Conservation (phyloP, 2,888 invertebrate genomes). For the Apamea anceps region DNA sequence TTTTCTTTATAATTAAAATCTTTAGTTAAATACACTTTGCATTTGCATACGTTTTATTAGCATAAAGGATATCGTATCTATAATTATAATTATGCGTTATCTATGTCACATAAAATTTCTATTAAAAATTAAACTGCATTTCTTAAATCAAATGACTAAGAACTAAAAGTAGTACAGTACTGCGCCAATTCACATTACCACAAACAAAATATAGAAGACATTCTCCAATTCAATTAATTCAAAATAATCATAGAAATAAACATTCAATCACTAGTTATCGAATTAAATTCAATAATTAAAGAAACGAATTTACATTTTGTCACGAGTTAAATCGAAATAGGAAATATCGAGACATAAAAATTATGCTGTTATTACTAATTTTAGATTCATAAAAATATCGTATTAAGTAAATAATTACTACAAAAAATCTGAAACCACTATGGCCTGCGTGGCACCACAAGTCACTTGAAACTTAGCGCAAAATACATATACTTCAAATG, state of each 20-base stretch:
- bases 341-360: conserved; percentile 34
- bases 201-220: conserved; percentile 58
- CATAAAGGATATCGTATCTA: conserved; percentile 13
- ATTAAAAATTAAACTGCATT: conserved; percentile 41
- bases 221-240: conserved; percentile 56
- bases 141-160: conserved; percentile 42
- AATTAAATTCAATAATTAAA: conserved; percentile 56
- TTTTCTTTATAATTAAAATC: conserved; percentile 11
- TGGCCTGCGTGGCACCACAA: background rate
- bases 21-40: conserved; percentile 37
- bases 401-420: conserved; percentile 20
- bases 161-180: conserved; percentile 56
- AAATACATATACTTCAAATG: background rate
- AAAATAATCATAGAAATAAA: conserved; percentile 54
- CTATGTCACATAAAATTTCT: conserved; percentile 52
- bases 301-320: conserved; percentile 40
- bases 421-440: conserved; percentile 7
- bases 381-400: conserved; percentile 19
- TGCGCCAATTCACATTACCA: conserved; percentile 49
- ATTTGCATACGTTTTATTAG: conserved; percentile 15
- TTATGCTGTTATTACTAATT: conserved; percentile 40
- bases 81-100: conserved; percentile 18
- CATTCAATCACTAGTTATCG: conserved; percentile 51
- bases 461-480: background rate
- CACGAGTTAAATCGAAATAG: conserved; percentile 31